Base-by-base conservation (phyloP, 1,140 invertebrate genomes). In the Daktulosphaira vitifoliae region DNA sequence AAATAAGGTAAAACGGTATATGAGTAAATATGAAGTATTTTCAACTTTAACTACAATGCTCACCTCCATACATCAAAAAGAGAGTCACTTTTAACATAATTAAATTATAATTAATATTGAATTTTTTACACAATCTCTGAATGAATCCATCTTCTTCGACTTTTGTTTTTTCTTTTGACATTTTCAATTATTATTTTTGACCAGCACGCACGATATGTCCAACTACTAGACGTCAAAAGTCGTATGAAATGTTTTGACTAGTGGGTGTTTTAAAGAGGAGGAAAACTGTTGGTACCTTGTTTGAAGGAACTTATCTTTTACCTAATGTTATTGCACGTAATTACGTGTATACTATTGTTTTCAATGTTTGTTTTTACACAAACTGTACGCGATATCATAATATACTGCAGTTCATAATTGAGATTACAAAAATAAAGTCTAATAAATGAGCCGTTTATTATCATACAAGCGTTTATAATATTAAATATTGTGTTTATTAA, bases 61-160 rank as follows among this genome's bases (percentile, higher is more conserved):
- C 77, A 85, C 83, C 83, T 76, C 87, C 87, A 73, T 87, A 88
- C 79, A 87, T 85, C 70, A 88, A 82, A 74, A 90, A 89, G 7
- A 88, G 75, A 42, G 85, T 85, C 68, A 88, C 78, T 80, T 90
- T 89, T 67, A 90, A 78, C 80, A 85, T 85, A 68, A 87, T 79
- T 62, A 87, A 74, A 74, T 86, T 86, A 54, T 83, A 81, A 76
- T 87, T 87, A 68, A 87, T 82, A 18, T 72, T 69, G 25, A 74
- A 70, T 49, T 71, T 71, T 67, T 73, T 67, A 48, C 72, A 68
- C 33, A 65, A 29, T 23, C 42, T 62, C n/a, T 62, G 39, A 29
- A 66, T 50, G 23, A 46, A 33, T 42, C 51, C 15, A 11, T 39
- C 16, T n/a, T n/a, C n/a, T 7, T 44, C 22, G 0, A 48, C 44